Conservation (phyloP, 2,888 invertebrate genomes). For the Petrophora chlorosata region DNA sequence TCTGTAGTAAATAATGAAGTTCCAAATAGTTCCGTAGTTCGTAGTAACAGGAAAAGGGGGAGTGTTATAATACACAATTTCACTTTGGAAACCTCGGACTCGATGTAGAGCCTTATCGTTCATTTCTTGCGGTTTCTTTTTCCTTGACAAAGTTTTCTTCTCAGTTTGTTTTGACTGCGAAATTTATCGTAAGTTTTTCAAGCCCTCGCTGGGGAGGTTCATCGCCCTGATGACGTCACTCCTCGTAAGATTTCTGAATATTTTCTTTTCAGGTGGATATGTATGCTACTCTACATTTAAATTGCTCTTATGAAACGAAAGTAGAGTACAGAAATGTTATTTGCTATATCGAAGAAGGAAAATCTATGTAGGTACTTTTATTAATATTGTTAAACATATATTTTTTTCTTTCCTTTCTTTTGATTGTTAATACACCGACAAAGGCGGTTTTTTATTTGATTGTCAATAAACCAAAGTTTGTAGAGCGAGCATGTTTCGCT, state of each 20-base stretch:
- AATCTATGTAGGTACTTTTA: too few species aligned
- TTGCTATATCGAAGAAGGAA: constrained; percentile 5
- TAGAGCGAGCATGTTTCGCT: constrained; percentile 11
- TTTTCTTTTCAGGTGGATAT: constrained; percentile 41
- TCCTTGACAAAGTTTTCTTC: constrained; percentile 16
- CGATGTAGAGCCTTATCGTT: constrained; percentile 35
- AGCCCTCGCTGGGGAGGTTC: constrained; percentile 58
- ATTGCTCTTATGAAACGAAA: constrained; percentile 12
- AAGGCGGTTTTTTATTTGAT: not conserved
- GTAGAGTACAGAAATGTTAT: constrained; percentile 13
- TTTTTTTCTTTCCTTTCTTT: too few species aligned
- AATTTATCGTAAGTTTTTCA: constrained; percentile 68
- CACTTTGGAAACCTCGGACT: constrained; percentile 16
- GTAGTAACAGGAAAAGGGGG: constrained; percentile 52
- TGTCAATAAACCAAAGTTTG: too few species aligned
- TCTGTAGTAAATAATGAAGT: constrained; percentile 40
- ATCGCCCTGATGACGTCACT: constrained; percentile 68
- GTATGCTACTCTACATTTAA: constrained; percentile 9
- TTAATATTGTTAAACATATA: too few species aligned
- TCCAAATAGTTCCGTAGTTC: constrained; percentile 38
- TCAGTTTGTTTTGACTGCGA: constrained; percentile 74
- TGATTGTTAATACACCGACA: too few species aligned
- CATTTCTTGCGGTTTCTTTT: constrained; percentile 38
- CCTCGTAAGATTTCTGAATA: constrained; percentile 43
- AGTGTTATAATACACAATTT: constrained; percentile 31